Conservation (phyloP, 64 coral and sea anemone species). For the Porites lutea region DNA sequence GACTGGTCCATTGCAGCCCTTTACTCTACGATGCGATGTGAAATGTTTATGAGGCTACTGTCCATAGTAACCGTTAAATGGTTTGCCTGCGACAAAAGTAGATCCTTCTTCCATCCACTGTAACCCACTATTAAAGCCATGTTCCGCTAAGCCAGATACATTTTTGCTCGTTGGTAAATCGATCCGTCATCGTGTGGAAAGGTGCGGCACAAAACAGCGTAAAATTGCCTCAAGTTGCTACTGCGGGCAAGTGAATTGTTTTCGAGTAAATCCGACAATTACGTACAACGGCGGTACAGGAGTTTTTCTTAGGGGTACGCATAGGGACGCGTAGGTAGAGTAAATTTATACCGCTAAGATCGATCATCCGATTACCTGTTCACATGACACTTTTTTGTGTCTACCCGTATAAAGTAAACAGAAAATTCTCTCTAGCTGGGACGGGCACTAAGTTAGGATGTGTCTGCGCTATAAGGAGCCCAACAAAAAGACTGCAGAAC, state of each 20-base stretch:
- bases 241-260: neutral
- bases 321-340: neutral
- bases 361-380: slow-evolving; percentile 1
- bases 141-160: neutral
- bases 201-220: neutral
- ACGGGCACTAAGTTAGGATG: neutral
- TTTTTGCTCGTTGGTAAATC: neutral
- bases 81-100: neutral
- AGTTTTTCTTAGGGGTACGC: neutral
- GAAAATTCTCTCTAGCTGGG: neutral
- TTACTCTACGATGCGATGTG: neutral
- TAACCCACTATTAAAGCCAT: slow-evolving; percentile 1
- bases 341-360: neutral
- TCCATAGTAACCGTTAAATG: neutral
- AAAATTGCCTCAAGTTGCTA: slow-evolving; percentile 1
- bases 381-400: slow-evolving; percentile 1
- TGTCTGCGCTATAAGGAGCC: neutral
- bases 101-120: neutral
- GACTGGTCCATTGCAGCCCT: neutral
- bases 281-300: neutral
- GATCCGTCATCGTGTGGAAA: neutral
- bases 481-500: neutral
- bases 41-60: neutral
- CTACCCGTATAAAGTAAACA: neutral
- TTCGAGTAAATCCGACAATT: slow-evolving; percentile 1